Base-by-base conservation (phyloP, 2,797 vertebrate species). In the Tokudaia tokunoshimensis region DNA sequence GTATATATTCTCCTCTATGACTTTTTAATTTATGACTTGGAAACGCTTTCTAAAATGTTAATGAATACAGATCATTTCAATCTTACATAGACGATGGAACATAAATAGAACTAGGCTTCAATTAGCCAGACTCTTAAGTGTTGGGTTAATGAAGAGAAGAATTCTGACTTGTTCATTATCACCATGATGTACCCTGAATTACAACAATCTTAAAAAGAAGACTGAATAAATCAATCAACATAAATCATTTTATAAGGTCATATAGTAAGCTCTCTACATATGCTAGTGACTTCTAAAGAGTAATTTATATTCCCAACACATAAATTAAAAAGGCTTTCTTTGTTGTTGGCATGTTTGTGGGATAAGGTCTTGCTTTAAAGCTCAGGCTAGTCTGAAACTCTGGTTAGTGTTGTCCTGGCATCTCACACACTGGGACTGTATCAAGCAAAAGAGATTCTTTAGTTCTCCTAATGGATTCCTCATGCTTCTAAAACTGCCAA, bases 281-380 rank as follows among this genome's bases (percentile, higher is more conserved):
- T 55, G 41, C 65, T 78, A 83, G 29, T 55, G 44, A 67, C 50
- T 92, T 95, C 85, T 89, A 74, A 88, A 88, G 37, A 70, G 41
- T 93, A 84, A 95, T 94, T 93, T 67, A 94, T 19, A 87, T 92
- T 87, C 79, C 41, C 52, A 94, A 70, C 1, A 95, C 1, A 95
- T 76, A 75, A 95, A 4, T 9, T 86, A 59, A 96, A 94, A 65
- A 84, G 31, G 57, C 12, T 59, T 57, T 13, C 67, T 47, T 59
- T 50, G 76, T 50, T 52, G 24, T n/a, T 37, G 47, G 12, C 19
- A 12, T 82, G 37, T 81, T 57, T 57, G 14, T 31, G 57, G 8
- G 12, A n/a, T 70, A 72, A 55, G 52, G 65, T 72, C 79, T 81
- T 80, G n/a, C 50, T 81, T 44, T 72, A 17, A 17, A 82, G 65